phyloP scores from a whole-genome alignment of 2,113 vertebrate genomes.

The Perca flavescens region DNA sequence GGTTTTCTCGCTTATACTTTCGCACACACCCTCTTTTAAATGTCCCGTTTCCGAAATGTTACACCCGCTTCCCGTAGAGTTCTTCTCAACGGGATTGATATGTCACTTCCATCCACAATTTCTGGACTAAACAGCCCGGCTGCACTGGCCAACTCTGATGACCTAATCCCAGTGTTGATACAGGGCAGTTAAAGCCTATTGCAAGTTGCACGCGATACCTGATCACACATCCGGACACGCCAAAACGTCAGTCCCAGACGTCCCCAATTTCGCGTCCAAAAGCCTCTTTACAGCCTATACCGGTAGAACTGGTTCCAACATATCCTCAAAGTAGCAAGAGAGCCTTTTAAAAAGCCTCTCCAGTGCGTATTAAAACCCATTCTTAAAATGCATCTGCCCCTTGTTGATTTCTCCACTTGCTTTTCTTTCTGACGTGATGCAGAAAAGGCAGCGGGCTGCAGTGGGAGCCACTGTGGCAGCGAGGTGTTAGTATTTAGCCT shows the following conservation, averaged over 20 bases:
- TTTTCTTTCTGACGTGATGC: conserved; percentile 40
- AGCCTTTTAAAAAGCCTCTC: conserved; percentile 44
- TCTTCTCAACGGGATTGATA: conserved; percentile 61
- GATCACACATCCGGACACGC: conserved; percentile 68
- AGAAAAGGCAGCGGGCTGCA: conserved; percentile 24
- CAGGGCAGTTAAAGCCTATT: conserved; percentile 56
- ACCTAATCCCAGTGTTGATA: conserved; percentile 71
- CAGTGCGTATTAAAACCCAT: conserved; percentile 29
- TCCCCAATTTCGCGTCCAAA: conserved; percentile 43
- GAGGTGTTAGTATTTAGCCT: conserved; percentile 57
- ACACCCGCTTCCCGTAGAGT: conserved; percentile 66
- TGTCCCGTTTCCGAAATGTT: conserved; percentile 70
- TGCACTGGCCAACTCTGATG: conserved; percentile 69
- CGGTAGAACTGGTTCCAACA: conserved; percentile 41
- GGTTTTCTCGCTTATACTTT: conserved; percentile 38
- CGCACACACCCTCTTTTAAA: conserved; percentile 58
- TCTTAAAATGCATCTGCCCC: conserved; percentile 36
- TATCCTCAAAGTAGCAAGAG: conserved; percentile 49
- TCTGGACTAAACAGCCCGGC: conserved; percentile 51
- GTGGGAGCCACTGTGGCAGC: conserved; percentile 10
- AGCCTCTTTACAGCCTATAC: conserved; percentile 61
- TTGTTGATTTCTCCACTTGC: conserved; percentile 45
- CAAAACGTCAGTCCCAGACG: conserved; percentile 57
- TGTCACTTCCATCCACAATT: conserved; percentile 68
- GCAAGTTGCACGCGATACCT: conserved; percentile 67